phyloP scores from a whole-genome alignment of 2,797 vertebrate species.

The Mycteria americana region DNA sequence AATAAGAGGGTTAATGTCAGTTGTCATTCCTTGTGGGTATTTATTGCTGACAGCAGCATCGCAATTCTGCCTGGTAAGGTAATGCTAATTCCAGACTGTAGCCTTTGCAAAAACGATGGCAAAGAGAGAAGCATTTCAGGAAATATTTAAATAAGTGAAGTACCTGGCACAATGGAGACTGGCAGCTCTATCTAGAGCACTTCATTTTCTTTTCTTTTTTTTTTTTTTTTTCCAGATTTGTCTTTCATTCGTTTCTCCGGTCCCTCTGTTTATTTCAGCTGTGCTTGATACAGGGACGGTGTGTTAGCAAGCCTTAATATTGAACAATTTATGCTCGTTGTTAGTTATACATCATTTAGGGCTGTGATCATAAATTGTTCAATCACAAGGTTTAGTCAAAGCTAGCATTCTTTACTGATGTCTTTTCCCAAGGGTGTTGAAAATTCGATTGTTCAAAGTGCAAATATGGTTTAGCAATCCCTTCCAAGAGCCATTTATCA shows the following conservation, averaged over 20 bases:
- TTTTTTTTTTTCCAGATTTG: background rate
- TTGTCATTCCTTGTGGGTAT: background rate
- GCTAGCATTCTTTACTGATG: conserved; percentile 72
- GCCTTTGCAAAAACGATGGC: conserved; percentile 41
- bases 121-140: conserved; percentile 1
- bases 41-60: background rate
- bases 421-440: conserved; percentile 72
- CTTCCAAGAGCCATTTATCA: conserved; percentile 76
- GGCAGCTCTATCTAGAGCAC: conserved; percentile 34
- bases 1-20: background rate
- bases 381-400: conserved; percentile 74
- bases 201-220: background rate
- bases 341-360: conserved; percentile 73
- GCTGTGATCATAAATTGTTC: conserved; percentile 73
- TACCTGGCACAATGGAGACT: conserved; percentile 41
- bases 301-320: conserved; percentile 36
- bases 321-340: conserved; percentile 49
- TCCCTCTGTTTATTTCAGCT: conserved; percentile 2
- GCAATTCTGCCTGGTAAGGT: conserved; percentile 30
- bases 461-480: conserved; percentile 79
- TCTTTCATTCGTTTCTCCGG: background rate
- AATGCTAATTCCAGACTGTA: conserved; percentile 1
- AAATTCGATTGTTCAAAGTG: conserved; percentile 76
- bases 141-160: conserved; percentile 25
- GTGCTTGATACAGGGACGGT: background rate